Evolutionary conservation across 2,888 invertebrate species (phyloP).

Genomic region (Macrophya annulata): DNA sequence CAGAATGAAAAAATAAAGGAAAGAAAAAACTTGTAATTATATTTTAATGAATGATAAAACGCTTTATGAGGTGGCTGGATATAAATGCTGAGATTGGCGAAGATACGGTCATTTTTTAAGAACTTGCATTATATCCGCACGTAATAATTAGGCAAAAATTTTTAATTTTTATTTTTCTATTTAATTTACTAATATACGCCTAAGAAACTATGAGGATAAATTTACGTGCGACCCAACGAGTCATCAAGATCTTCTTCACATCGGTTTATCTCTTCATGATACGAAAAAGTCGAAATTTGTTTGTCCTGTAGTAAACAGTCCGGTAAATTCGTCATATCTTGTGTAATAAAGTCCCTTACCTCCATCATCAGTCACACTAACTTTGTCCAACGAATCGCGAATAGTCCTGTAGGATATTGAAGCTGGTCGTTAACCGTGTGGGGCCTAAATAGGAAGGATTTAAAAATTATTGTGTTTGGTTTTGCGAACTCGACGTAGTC

Average conservation of each 20-base stretch:
- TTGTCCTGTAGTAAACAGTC: slow-evolving; percentile 3
- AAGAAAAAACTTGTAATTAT: slow-evolving; percentile 8
- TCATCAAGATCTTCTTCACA: not conserved
- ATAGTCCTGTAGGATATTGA: not conserved
- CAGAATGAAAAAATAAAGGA: slow-evolving; percentile 11
- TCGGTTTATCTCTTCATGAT: not conserved
- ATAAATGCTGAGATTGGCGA: slow-evolving; percentile 34
- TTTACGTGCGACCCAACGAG: not conserved
- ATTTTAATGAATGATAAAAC: slow-evolving; percentile 19
- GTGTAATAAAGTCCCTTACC: slow-evolving; percentile 12
- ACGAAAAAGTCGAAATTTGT: not conserved
- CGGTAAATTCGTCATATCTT: not conserved
- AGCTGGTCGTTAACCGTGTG: not conserved
- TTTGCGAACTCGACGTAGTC: not conserved
- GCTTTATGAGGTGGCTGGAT: slow-evolving; percentile 19
- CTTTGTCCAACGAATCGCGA: not conserved
- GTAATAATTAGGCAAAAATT: not conserved
- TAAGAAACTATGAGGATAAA: not conserved
- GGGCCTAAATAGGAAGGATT: slow-evolving; percentile 9
- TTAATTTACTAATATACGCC: not conserved
- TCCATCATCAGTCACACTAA: not conserved
- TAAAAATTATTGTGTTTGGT: slow-evolving; percentile 14
- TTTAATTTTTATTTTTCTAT: not conserved
- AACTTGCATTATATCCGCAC: not conserved
- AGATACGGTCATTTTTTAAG: not conserved